These are phyloP conservation scores for Montipora capricornis DNA, from an alignment of 64 coral and sea anemone genomes.

Conservation along the genomic window DNA sequence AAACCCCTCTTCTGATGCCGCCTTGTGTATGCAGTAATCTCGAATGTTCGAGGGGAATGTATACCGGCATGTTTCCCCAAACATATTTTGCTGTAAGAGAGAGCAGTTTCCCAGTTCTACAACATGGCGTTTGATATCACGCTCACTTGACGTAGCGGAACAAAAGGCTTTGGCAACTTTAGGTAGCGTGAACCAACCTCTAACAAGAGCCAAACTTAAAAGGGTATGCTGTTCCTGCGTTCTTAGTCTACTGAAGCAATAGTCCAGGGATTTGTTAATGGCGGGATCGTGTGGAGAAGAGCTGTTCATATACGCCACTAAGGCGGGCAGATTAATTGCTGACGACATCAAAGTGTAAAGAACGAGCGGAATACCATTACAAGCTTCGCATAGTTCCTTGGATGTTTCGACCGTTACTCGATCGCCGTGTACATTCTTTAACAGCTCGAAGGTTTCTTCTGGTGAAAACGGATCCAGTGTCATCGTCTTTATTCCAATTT, in stretches of 20 bases:
- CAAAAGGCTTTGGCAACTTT: not conserved
- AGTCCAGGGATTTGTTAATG: not conserved
- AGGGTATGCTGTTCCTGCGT: not conserved
- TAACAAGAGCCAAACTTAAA: not conserved
- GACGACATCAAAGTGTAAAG: not conserved
- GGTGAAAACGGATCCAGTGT: not conserved
- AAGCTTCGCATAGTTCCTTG: not conserved
- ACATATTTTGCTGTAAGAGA: not conserved
- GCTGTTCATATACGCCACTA: not conserved
- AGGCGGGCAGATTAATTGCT: not conserved
- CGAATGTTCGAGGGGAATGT: slow-evolving; percentile 8
- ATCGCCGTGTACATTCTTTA: not conserved
- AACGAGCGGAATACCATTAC: slow-evolving; percentile 17
- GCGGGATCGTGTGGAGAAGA: not conserved
- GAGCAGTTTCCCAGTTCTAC: not conserved
- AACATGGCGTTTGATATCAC: not conserved
- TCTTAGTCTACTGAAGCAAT: slow-evolving; percentile 5
- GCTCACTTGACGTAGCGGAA: not conserved
- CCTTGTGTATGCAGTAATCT: not conserved
- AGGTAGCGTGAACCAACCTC: not conserved
- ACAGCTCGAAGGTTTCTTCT: not conserved
- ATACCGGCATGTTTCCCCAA: not conserved
- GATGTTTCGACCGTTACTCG: not conserved
- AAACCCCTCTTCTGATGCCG: not conserved
- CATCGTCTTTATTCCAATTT: not conserved